phyloP scores from a whole-genome alignment of 2,113 vertebrate species.

The Plestiodon gilberti region DNA sequence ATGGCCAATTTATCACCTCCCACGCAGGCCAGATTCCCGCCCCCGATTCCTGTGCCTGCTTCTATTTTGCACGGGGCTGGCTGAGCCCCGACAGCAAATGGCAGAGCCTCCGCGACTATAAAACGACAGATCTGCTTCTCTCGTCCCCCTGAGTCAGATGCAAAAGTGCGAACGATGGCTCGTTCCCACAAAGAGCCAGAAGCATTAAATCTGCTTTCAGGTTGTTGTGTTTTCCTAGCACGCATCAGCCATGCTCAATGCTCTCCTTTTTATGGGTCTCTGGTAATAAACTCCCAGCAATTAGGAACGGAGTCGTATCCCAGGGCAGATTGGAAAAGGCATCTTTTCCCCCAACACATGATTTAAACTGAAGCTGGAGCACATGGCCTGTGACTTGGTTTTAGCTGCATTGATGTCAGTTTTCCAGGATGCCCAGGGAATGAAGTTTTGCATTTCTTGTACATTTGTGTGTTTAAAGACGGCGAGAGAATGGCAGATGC shows the following conservation, averaged over 20 bases:
- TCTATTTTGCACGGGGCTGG: not conserved
- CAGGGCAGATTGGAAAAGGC: constrained; percentile 22
- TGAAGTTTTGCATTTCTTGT: constrained; percentile 31
- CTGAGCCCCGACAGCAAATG: accelerated
- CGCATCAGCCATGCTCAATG: accelerated
- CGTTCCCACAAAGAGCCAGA: not conserved
- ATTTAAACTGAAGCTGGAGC: constrained; percentile 46
- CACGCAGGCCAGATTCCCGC: accelerated
- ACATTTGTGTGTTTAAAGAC: not conserved
- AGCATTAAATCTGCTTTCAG: not conserved
- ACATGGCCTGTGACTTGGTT: constrained; percentile 41
- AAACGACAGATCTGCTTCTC: not conserved
- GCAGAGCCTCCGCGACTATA: not conserved
- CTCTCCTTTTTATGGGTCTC: accelerated
- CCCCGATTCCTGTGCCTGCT: not conserved
- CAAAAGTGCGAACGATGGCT: not conserved
- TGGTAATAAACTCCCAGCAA: not conserved
- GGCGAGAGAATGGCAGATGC: not conserved
- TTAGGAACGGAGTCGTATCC: constrained; percentile 37
- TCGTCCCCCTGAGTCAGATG: not conserved
- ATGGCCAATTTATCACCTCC: not conserved
- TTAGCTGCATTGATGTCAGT: constrained; percentile 28
- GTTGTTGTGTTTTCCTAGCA: not conserved
- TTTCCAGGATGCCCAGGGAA: constrained; percentile 54
- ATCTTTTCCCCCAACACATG: constrained; percentile 38